Percentiles rank a stretch among this genome's conserved stretches.
Evolutionary conservation across 2,797 vertebrate species (phyloP).

Genomic region (Mus spretus): DNA sequence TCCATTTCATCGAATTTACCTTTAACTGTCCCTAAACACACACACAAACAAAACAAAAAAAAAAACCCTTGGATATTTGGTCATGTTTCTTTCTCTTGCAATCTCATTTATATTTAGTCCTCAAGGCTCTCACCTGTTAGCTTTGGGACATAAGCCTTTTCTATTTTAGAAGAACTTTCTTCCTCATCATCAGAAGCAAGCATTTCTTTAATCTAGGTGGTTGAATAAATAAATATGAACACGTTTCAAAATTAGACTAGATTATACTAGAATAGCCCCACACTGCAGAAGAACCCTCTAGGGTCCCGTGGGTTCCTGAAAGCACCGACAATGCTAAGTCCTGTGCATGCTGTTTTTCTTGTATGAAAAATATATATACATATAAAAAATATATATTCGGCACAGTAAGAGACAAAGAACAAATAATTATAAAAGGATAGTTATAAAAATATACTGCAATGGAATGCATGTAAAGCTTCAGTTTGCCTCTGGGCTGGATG

Average conservation of each 20-base stretch:
- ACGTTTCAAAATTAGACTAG: slow-evolving; percentile 58
- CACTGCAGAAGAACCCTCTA: neutral
- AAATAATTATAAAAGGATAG: neutral
- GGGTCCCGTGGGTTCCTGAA: neutral
- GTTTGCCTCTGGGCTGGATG: neutral
- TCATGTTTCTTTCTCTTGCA: neutral
- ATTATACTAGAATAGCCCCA: neutral
- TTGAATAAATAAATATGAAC: slow-evolving; percentile 76
- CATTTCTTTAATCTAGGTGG: slow-evolving; percentile 96
- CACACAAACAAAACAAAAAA: neutral
- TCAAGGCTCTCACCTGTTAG: slow-evolving; percentile 93
- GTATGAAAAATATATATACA: neutral
- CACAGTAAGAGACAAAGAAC: neutral
- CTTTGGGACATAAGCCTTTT: slow-evolving; percentile 98
- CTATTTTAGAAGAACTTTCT: slow-evolving; percentile 92
- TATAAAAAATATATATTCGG: neutral
- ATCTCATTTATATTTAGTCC: neutral
- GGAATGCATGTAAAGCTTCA: neutral
- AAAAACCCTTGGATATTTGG: neutral
- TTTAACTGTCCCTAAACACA: slow-evolving; percentile 95
- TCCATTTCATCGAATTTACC: slow-evolving; percentile 99
- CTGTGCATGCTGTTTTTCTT: neutral
- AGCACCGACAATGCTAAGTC: neutral
- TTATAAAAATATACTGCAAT: neutral
- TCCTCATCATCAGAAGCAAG: slow-evolving; percentile 98